Conservation (phyloP, 2,888 invertebrate species). For the Cyrtodaria siliqua region DNA sequence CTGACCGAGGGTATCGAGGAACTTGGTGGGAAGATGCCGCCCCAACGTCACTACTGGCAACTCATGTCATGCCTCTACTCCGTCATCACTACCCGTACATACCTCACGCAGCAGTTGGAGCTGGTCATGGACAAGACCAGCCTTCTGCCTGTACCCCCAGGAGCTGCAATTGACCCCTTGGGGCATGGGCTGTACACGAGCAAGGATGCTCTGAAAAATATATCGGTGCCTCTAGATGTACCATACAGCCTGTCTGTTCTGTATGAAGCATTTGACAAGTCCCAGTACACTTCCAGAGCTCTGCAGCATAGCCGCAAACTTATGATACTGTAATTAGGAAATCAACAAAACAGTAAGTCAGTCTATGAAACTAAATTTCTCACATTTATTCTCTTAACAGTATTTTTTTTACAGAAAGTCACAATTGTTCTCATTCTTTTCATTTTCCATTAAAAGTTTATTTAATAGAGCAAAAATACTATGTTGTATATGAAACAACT, state of each 20-base stretch:
- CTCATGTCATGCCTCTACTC: conserved; percentile 74
- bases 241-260: conserved; percentile 77
- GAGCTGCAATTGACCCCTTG: conserved; percentile 81
- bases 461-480: too few relatives aligned
- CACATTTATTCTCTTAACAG: too few relatives aligned
- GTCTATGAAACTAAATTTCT: too few relatives aligned
- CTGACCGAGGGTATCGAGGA: conserved; percentile 74
- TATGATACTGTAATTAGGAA: conserved; percentile 83
- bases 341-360: conserved; percentile 83
- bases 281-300: conserved; percentile 82
- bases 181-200: conserved; percentile 81
- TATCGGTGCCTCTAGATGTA: conserved; percentile 84
- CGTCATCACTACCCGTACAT: conserved; percentile 78
- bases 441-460: too few relatives aligned
- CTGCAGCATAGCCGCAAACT: conserved; percentile 84
- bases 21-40: conserved; percentile 74
- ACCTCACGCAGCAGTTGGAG: conserved; percentile 80
- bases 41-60: conserved; percentile 80
- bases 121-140: conserved; percentile 68
- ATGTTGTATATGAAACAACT: too few relatives aligned
- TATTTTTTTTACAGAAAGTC: too few relatives aligned
- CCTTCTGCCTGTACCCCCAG: conserved; percentile 62
- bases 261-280: conserved; percentile 75
- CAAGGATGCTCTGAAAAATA: conserved; percentile 78
- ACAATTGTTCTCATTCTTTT: too few relatives aligned